Evolutionary conservation across 1,140 invertebrate genomes (phyloP).

Genomic region (Trypoxylus dichotomus): DNA sequence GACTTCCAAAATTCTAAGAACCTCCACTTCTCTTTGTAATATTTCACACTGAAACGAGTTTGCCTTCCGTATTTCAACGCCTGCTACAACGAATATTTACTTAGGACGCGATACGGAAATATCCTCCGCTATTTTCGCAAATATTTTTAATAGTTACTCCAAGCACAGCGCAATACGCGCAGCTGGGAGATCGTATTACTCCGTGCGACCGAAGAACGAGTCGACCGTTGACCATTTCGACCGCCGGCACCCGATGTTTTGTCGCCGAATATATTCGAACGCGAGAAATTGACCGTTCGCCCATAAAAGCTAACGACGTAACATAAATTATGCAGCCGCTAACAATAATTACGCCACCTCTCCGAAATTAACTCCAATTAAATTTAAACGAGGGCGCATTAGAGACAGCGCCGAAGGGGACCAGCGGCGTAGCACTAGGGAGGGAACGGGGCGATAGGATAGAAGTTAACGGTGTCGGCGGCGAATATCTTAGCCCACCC

Average conservation of each 20-base stretch:
- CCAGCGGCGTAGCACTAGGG: background rate
- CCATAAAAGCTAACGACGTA: conserved; percentile 20
- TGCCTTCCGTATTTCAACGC: background rate
- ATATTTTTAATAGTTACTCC: background rate
- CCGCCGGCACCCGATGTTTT: background rate
- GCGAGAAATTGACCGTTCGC: conserved; percentile 14
- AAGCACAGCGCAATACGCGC: background rate
- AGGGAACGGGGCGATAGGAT: background rate
- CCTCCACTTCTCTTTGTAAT: no score
- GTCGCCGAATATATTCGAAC: background rate
- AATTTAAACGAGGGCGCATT: conserved; percentile 35
- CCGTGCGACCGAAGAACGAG: background rate
- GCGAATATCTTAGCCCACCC: conserved; percentile 29
- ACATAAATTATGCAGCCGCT: conserved; percentile 26
- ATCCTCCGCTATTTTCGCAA: background rate
- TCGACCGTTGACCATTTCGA: background rate
- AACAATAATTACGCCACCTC: conserved; percentile 27
- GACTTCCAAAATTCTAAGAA: no score
- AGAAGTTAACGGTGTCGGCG: background rate
- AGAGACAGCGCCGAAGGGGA: conserved; percentile 18
- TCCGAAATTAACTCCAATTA: conserved; percentile 34
- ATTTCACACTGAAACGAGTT: no score
- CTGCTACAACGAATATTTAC: background rate
- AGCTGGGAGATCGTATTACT: background rate
- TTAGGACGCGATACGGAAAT: background rate